Percentiles rank a stretch among this genome's conserved stretches.
phyloP scores from a whole-genome alignment of 53 echinoderm and acorn worm species.

The Actinopyga echinites region DNA sequence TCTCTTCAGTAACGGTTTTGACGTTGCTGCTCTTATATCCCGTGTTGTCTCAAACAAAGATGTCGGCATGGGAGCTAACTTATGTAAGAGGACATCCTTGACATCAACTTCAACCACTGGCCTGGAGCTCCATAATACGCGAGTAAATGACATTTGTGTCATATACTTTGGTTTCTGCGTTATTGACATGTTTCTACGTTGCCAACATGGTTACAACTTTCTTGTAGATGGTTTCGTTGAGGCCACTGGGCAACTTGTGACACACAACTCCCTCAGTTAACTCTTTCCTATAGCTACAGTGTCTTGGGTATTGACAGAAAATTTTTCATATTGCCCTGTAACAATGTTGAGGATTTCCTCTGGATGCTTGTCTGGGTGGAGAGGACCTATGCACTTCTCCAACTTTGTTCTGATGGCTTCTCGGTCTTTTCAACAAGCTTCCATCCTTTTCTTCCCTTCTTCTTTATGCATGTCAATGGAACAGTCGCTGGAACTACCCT shows the following conservation, averaged over 20 bases:
- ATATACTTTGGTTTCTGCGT: slow-evolving; percentile 7
- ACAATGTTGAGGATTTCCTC: no score
- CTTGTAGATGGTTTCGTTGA: slow-evolving; percentile 44
- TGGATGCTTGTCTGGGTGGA: slow-evolving; percentile 17
- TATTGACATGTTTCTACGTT: no score
- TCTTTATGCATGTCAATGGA: no score
- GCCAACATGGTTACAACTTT: no score
- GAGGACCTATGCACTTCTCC: no score
- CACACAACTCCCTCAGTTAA: slow-evolving; percentile 15
- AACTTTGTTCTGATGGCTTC: slow-evolving; percentile 14
- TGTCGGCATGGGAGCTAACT: slow-evolving; percentile 41
- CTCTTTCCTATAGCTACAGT: slow-evolving; percentile 27
- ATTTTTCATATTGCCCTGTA: not conserved
- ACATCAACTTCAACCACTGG: slow-evolving; percentile 15
- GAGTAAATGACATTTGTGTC: no score
- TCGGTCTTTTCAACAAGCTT: slow-evolving; percentile 1
- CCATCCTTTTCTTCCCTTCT: slow-evolving; percentile 34
- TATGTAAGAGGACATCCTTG: no score
- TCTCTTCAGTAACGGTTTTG: slow-evolving; percentile 44
- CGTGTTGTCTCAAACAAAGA: slow-evolving; percentile 40
- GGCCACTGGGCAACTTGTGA: slow-evolving; percentile 31
- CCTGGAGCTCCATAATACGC: slow-evolving; percentile 32
- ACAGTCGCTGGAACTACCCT: not conserved
- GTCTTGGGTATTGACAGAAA: slow-evolving; percentile 42
- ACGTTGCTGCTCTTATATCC: slow-evolving; percentile 24